Base-by-base conservation (phyloP, 2,797 vertebrate species). In the Geotrypetes seraphini region DNA sequence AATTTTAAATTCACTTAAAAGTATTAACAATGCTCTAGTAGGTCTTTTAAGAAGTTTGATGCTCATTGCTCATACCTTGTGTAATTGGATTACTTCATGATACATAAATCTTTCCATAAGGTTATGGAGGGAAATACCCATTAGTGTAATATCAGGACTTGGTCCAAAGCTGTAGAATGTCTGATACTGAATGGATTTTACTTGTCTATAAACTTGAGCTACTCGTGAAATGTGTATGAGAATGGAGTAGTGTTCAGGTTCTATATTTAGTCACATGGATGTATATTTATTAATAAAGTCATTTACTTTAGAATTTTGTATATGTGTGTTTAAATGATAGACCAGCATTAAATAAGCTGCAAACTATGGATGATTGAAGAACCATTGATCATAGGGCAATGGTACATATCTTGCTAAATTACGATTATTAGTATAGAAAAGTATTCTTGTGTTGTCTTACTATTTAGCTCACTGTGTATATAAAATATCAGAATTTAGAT, bases 271-370 rank as follows among this genome's bases (percentile, higher is more conserved):
- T 78, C 79, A 78, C 80, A 79, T 78, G 71, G 79, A 79, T 81
- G 79, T 77, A 78, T 81, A 81, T 83, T 83, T 79, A 81, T 80
- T 81, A 83, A 83, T 83, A 83, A 81, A 81, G 78, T 78, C 66
- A 79, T 66, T n/a, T 74, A 70, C 73, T 73, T 80, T 66, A 69
- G 75, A 71, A 54, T 35, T 36, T 48, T 33, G 34, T 26, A 16
- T 15, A 20, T 29, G 21, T 44, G 21, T 53, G n/a, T 50, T 45
- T 31, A 28, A 42, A n/a, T n/a, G n/a, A n/a, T n/a, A n/a, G n/a
- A n/a, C n/a, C n/a, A n/a, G n/a, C n/a, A n/a, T n/a, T n/a, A n/a
- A n/a, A n/a, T n/a, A n/a, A n/a, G n/a, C n/a, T n/a, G n/a, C n/a
- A n/a, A n/a, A n/a, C n/a, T n/a, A n/a, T n/a, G n/a, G n/a, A n/a